A percentile compares a stretch with the other conserved stretches of the same genome.
Conservation (phyloP, 2,797 vertebrate genomes). For the Cercopithecus diana region DNA sequence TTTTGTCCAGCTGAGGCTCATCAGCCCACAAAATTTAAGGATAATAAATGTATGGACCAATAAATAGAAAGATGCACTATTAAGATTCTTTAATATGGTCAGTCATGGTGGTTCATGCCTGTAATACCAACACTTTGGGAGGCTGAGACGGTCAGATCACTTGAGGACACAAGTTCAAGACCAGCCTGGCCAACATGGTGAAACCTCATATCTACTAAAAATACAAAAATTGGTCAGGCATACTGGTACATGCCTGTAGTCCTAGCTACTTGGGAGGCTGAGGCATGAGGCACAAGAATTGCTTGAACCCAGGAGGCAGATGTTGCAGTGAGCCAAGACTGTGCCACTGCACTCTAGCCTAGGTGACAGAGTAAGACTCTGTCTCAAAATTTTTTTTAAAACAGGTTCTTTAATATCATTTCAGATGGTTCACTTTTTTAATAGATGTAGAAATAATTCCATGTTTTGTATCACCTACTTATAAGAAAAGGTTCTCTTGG, state of each 20-base stretch:
- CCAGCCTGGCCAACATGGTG: background rate
- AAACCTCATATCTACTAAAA: background rate
- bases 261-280: background rate
- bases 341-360: background rate
- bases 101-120: background rate
- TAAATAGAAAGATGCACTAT: background rate
- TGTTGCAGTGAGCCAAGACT: background rate
- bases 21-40: background rate
- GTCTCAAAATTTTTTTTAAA: background rate
- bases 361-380: background rate
- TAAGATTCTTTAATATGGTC: background rate
- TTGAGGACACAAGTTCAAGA: background rate
- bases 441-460: background rate
- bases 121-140: background rate
- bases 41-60: background rate
- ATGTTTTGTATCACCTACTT: background rate
- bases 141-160: background rate
- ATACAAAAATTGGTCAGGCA: background rate
- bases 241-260: background rate
- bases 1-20: background rate
- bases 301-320: background rate
- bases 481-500: background rate
- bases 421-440: background rate
- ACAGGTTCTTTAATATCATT: background rate
- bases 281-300: background rate